Evolutionary conservation across 2,888 invertebrate species (phyloP).

Genomic region (Leptodirus hochenwartii): DNA sequence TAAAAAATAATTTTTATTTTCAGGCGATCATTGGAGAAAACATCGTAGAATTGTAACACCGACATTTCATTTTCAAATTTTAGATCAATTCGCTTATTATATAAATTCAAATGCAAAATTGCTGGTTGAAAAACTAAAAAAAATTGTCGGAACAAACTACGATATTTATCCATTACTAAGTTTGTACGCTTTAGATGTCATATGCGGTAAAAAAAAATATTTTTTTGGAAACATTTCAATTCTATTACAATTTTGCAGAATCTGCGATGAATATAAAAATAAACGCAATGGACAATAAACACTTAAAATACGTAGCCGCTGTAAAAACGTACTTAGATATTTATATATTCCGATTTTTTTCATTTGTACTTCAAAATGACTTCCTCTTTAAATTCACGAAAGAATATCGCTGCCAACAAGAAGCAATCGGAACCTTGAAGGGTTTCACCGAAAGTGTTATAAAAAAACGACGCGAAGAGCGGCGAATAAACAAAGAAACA

Average conservation of each 20-base stretch:
- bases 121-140: slow-evolving; percentile 20
- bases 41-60: slow-evolving; percentile 28
- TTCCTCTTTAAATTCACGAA: slow-evolving; percentile 12
- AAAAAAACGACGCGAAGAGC: slow-evolving; percentile 11
- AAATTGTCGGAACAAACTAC: slow-evolving; percentile 13
- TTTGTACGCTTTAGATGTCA: slow-evolving; percentile 26
- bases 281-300: slow-evolving; percentile 11
- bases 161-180: slow-evolving; percentile 28
- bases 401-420: slow-evolving; percentile 11
- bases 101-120: slow-evolving; percentile 27
- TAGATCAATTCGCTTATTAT: slow-evolving; percentile 24
- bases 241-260: slow-evolving; percentile 9
- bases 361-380: slow-evolving; percentile 12
- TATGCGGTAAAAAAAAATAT: slow-evolving; percentile 20
- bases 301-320: slow-evolving; percentile 11
- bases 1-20: slow-evolving; percentile 3
- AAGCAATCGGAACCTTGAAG: slow-evolving; percentile 11
- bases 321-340: slow-evolving; percentile 11
- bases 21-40: slow-evolving; percentile 27
- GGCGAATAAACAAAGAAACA: slow-evolving; percentile 7
- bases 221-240: slow-evolving; percentile 1
- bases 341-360: slow-evolving; percentile 13
- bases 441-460: slow-evolving; percentile 12
- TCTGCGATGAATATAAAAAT: slow-evolving; percentile 14
- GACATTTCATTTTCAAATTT: slow-evolving; percentile 27